Percentiles rank a stretch among this genome's conserved stretches.
Conservation (phyloP, 1,140 invertebrate genomes). For the Drosophila pruinosa region DNA sequence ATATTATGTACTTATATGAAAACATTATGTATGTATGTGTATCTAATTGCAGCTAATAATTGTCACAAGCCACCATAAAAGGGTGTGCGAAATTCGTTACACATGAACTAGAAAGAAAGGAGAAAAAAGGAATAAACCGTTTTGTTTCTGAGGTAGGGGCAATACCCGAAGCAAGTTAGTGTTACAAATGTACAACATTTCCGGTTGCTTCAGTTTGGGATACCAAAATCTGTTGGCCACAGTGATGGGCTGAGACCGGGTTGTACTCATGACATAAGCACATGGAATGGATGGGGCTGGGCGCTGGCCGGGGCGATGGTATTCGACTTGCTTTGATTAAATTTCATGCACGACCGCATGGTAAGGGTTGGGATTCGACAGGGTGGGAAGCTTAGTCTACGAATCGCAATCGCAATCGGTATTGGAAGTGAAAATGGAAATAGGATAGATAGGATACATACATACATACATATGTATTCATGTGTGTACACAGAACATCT, state of each 20-base stretch:
- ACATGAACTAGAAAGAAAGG: neutral
- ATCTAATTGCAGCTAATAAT: slow-evolving; percentile 26
- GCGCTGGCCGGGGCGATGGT: neutral
- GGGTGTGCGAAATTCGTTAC: slow-evolving; percentile 34
- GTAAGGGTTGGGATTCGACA: slow-evolving; percentile 29
- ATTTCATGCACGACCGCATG: slow-evolving; percentile 75
- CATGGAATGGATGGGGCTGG: neutral
- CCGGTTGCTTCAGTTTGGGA: slow-evolving; percentile 69
- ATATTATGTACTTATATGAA: neutral
- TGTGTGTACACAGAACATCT: neutral
- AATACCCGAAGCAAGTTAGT: slow-evolving; percentile 40
- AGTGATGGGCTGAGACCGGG: slow-evolving; percentile 50
- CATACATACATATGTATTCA: neutral
- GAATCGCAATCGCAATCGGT: slow-evolving; percentile 24
- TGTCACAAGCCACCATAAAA: slow-evolving; percentile 8
- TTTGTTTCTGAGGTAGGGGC: slow-evolving; percentile 21
- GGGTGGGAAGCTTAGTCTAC: neutral
- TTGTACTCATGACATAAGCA: too few relatives aligned
- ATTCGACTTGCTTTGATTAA: slow-evolving; percentile 68
- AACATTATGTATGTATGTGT: neutral
- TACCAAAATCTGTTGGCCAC: slow-evolving; percentile 75
- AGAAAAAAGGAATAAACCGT: slow-evolving; percentile 1
- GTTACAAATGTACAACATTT: slow-evolving; percentile 81
- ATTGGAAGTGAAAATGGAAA: slow-evolving; percentile 1
- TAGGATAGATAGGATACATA: neutral